Evolutionary conservation across 2,797 vertebrate species (phyloP).

Genomic region (Thunnus albacares): DNA sequence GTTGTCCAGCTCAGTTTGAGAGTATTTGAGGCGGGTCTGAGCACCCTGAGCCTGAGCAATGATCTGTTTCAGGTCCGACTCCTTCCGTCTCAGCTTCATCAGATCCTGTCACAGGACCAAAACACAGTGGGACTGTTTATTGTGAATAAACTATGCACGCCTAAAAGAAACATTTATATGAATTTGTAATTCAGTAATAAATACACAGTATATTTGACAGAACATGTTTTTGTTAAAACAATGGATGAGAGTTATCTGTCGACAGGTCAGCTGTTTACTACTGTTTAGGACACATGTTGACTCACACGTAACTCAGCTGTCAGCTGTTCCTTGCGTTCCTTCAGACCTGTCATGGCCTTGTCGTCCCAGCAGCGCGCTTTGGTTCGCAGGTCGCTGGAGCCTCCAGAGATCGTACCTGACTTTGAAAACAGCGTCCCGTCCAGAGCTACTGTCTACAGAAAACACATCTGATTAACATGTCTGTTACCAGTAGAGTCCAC

Average conservation of each 20-base stretch:
- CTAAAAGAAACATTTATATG: neutral
- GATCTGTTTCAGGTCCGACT: slow-evolving; percentile 91
- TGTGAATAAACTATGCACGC: neutral
- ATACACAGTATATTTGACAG: neutral
- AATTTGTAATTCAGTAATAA: neutral
- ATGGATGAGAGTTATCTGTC: neutral
- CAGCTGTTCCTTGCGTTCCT: slow-evolving; percentile 87
- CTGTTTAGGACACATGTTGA: neutral
- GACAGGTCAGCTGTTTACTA: neutral
- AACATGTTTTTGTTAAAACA: neutral
- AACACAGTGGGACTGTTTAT: neutral
- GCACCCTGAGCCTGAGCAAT: slow-evolving; percentile 87
- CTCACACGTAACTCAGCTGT: slow-evolving; percentile 89
- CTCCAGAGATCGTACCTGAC: slow-evolving; percentile 96
- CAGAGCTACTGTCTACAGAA: slow-evolving; percentile 90
- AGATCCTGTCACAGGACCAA: slow-evolving; percentile 83
- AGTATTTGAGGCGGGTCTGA: slow-evolving; percentile 92
- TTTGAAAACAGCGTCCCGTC: slow-evolving; percentile 96
- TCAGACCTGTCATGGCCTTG: slow-evolving; percentile 89
- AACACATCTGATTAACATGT: neutral
- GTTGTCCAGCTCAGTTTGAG: slow-evolving; percentile 90
- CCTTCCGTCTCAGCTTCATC: slow-evolving; percentile 90
- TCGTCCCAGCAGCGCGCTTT: slow-evolving; percentile 95
- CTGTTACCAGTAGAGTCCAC: slow-evolving; percentile 6
- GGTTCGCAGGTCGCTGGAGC: slow-evolving; percentile 89